A percentile compares a stretch with the other conserved stretches of the same genome.
Conservation (phyloP, 2,888 invertebrate genomes). For the Drosophila siamana region DNA sequence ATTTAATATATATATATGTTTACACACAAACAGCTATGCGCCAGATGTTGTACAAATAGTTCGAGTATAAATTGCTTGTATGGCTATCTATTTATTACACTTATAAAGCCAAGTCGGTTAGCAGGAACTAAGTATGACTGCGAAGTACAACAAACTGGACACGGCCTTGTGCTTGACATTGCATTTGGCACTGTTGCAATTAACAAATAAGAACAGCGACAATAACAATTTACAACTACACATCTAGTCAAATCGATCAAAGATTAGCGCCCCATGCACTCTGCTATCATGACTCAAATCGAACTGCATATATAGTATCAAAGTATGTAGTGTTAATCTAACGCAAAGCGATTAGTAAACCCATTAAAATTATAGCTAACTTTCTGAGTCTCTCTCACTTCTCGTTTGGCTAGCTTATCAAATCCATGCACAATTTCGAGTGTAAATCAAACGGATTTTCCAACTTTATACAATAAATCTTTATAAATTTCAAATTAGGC, state of each 20-base stretch:
- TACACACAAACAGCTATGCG: not conserved
- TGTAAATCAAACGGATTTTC: not conserved
- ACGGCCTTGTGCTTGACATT: constrained; percentile 45
- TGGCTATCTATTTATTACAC: constrained; percentile 31
- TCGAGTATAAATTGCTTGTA: constrained; percentile 2
- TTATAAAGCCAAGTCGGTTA: constrained; percentile 14
- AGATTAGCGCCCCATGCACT: constrained; percentile 20
- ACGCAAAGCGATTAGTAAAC: constrained; percentile 23
- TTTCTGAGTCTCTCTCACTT: not conserved
- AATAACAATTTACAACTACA: not conserved
- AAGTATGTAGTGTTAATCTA: constrained; percentile 23
- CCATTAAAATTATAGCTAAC: constrained; percentile 17
- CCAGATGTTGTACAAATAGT: constrained; percentile 31
- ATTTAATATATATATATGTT: not conserved
- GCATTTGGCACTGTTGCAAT: constrained; percentile 12
- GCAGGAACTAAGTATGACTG: constrained; percentile 5
- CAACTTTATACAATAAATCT: not conserved
- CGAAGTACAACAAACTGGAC: constrained; percentile 11
- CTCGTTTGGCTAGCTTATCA: constrained; percentile 16
- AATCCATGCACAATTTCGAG: not conserved
- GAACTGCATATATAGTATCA: constrained; percentile 15
- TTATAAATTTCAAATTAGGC: not conserved
- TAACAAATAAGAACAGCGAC: not conserved
- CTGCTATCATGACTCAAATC: constrained; percentile 18
- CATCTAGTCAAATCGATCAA: constrained; percentile 9